A percentile compares a stretch with the other conserved stretches of the same genome.
These are phyloP conservation scores for Megastigmus dorsalis DNA, from an alignment of 2,888 invertebrate species.

Conservation along the genomic window DNA sequence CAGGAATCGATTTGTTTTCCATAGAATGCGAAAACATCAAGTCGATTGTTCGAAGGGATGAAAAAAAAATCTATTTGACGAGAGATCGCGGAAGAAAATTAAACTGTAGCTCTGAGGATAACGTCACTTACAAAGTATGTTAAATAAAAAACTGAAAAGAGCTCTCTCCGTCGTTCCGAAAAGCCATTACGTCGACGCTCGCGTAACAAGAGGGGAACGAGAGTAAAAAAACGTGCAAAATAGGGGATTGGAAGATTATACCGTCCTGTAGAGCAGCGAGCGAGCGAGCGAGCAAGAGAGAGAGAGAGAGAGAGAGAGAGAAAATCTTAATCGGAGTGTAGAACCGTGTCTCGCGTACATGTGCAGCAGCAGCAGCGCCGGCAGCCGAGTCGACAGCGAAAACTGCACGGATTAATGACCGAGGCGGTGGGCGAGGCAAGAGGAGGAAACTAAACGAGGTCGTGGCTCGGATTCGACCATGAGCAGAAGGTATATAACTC, in stretches of 20 bases:
- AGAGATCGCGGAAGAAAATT: no score
- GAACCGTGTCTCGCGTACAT: neutral
- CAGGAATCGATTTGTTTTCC: no score
- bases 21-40: no score
- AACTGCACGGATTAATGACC: constrained; percentile 38
- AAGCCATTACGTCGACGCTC: neutral
- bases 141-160: no score
- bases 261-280: no score
- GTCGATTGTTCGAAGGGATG: no score
- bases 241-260: constrained; percentile 25
- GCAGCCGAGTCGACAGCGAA: constrained; percentile 1
- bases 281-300: no score
- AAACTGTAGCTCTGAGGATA: no score
- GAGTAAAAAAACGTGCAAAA: neutral
- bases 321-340: constrained; percentile 24
- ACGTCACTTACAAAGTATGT: no score
- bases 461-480: constrained; percentile 14
- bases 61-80: no score
- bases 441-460: constrained; percentile 23
- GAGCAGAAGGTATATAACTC: neutral
- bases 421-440: neutral
- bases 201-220: constrained; percentile 1
- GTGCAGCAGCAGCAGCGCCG: neutral
- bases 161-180: neutral
- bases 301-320: neutral